Percentiles rank a stretch among this genome's conserved stretches.
These are phyloP conservation scores for Dicyrtomina minuta DNA, from an alignment of 2,888 invertebrate species.

Conservation along the genomic window DNA sequence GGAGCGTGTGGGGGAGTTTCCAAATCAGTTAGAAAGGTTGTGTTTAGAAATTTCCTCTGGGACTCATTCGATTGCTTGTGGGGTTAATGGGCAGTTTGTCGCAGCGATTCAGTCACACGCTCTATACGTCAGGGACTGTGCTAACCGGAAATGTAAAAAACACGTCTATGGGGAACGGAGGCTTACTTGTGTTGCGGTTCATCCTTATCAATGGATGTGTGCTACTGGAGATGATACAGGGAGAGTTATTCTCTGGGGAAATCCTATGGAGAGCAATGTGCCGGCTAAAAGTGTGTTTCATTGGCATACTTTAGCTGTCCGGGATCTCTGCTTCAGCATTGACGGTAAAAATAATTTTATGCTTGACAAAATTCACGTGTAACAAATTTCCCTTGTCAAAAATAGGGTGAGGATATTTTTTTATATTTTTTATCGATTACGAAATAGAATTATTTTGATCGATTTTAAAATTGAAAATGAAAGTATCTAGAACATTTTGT, in stretches of 20 bases:
- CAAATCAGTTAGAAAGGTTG: constrained; percentile 34
- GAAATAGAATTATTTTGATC: neutral
- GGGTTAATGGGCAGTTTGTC: constrained; percentile 37
- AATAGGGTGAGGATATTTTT: too few species aligned
- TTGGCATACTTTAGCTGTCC: constrained; percentile 75
- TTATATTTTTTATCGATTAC: constrained; percentile 1
- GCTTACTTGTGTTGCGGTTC: constrained; percentile 68
- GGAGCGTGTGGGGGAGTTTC: constrained; percentile 29
- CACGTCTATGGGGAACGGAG: constrained; percentile 51
- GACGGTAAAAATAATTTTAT: constrained; percentile 56
- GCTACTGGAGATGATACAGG: constrained; percentile 71
- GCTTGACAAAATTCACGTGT: neutral
- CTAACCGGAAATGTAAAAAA: constrained; percentile 27
- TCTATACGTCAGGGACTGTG: constrained; percentile 40
- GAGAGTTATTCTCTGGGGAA: constrained; percentile 65
- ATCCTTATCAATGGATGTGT: constrained; percentile 66
- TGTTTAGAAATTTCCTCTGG: constrained; percentile 36
- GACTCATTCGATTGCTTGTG: constrained; percentile 39
- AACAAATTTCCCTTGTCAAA: too few species aligned
- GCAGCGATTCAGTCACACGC: constrained; percentile 44
- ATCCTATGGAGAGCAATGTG: constrained; percentile 51
- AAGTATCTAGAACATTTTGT: too few species aligned
- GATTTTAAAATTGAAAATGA: too few species aligned
- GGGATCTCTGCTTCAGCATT: constrained; percentile 66
- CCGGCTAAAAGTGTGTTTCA: constrained; percentile 63